phyloP scores from a whole-genome alignment of 2,888 invertebrate species.

The Dicycla oo region DNA sequence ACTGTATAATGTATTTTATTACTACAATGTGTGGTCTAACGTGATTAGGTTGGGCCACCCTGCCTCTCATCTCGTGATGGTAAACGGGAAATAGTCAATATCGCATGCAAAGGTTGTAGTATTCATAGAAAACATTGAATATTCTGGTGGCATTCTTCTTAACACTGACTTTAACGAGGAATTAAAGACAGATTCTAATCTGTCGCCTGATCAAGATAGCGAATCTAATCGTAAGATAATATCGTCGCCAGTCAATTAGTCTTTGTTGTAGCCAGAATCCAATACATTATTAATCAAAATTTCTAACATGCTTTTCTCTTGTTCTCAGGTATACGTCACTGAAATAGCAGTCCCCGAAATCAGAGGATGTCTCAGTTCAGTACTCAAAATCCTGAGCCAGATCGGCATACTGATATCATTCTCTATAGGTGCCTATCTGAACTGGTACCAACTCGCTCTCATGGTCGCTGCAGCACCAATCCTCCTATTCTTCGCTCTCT shows the following conservation, averaged over 20 bases:
- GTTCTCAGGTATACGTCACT: slow-evolving; percentile 95
- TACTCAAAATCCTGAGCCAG: slow-evolving; percentile 96
- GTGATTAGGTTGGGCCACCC: slow-evolving; percentile 4
- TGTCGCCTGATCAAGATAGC: slow-evolving; percentile 24
- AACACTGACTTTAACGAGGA: slow-evolving; percentile 5
- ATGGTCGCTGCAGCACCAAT: slow-evolving; percentile 94
- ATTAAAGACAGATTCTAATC: slow-evolving; percentile 25
- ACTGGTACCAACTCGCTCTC: slow-evolving; percentile 95
- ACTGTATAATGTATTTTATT: slow-evolving; percentile 52
- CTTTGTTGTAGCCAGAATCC: not conserved
- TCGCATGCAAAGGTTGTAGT: not conserved
- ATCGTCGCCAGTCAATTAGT: slow-evolving; percentile 11
- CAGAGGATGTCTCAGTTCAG: slow-evolving; percentile 95
- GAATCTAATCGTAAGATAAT: slow-evolving; percentile 42
- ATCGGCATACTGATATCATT: slow-evolving; percentile 96
- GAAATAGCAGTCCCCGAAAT: slow-evolving; percentile 97
- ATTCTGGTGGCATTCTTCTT: slow-evolving; percentile 15
- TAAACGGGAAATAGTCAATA: slow-evolving; percentile 8
- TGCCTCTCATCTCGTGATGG: slow-evolving; percentile 5
- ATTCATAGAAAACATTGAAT: slow-evolving; percentile 15
- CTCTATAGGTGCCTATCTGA: slow-evolving; percentile 94
- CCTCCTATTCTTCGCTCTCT: slow-evolving; percentile 93
- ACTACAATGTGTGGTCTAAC: slow-evolving; percentile 48
- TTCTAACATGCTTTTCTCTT: slow-evolving; percentile 64
- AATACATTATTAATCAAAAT: slow-evolving; percentile 16